These are phyloP conservation scores for Dendrophyllia cribrosa DNA, from an alignment of 64 coral and sea anemone species.

Conservation along the genomic window DNA sequence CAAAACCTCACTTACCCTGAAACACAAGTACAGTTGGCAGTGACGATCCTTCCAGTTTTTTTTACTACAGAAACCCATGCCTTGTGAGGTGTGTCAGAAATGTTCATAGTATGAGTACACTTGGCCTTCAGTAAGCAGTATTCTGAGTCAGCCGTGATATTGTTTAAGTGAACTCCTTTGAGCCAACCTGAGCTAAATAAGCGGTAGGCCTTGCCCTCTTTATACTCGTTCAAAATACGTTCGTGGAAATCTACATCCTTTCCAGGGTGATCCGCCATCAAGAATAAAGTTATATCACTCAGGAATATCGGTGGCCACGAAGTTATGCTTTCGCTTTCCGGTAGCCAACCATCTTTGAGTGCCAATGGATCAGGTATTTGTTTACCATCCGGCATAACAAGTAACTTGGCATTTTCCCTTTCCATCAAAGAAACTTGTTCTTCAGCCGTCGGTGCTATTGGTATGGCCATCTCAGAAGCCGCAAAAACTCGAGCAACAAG, in stretches of 20 bases:
- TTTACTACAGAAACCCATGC: conserved; percentile 40
- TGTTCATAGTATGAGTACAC: conserved; percentile 67
- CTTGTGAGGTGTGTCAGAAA: conserved; percentile 35
- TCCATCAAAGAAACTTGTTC: conserved; percentile 48
- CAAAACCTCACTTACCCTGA: conserved; percentile 1
- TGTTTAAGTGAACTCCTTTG: conserved; percentile 52
- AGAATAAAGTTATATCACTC: conserved; percentile 48
- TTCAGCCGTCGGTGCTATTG: conserved; percentile 58
- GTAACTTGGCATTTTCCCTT: conserved; percentile 60
- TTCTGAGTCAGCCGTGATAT: conserved; percentile 39
- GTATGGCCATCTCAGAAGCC: conserved; percentile 22
- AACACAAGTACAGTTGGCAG: conserved; percentile 38
- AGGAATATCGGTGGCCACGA: conserved; percentile 58
- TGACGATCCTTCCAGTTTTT: conserved; percentile 48
- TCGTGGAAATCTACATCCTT: conserved; percentile 48
- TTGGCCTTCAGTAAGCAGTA: conserved; percentile 74
- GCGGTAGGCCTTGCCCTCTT: conserved; percentile 62
- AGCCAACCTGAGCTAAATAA: conserved; percentile 68
- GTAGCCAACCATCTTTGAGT: conserved; percentile 58
- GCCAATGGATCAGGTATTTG: conserved; percentile 44
- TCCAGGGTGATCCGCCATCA: conserved; percentile 72
- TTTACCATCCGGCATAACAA: conserved; percentile 41
- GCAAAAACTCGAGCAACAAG: not conserved
- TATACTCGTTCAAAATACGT: conserved; percentile 38
- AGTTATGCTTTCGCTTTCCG: conserved; percentile 52